Base-by-base conservation (phyloP, 2,113 vertebrate genomes). In the Hydrochoerus hydrochaeris region DNA sequence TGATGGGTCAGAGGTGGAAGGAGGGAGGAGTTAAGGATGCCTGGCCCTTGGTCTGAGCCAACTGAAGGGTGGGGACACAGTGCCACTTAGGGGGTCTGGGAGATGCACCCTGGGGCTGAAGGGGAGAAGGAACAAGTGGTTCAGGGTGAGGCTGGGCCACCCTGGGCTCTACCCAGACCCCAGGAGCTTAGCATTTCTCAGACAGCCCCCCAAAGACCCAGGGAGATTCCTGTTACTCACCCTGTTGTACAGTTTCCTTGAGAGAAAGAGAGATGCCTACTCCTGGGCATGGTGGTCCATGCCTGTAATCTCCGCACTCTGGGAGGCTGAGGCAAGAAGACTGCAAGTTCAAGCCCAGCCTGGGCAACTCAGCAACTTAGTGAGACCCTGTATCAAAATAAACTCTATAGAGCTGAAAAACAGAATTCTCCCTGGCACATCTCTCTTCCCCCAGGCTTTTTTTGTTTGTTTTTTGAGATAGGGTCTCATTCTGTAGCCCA, bases 21-120 rank as follows among this genome's bases (percentile, higher is more conserved):
- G 54, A 28, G 57, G 58, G 58, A 82, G 26, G 84, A 28, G 17
- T n/a, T 35, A 41, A 86, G 52, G 41, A 24, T 1, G 5, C 44
- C 44, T 62, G 41, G 16, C 17, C 9, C 32, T 57, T n/a, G 41
- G 63, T 57, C 19, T 44, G 12, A 87, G 86, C 0, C 5, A 73
- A 1, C 13, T 10, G 81, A 60, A 19, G 3, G 38, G 57, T 5
- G 11, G 80, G 49, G 38, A 13, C 26, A 9, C 0, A 0, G 60
- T 41, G 19, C 14, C 60, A 17, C 6, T 49, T 22, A 10, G n/a
- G 54, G 80, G 28, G 54, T 32, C 3, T 26, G 73, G n/a, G 20
- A 41, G 24, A 26, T 1, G 4, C 28, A 63, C 41, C 24, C 0
- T 8, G 22, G 22, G 19, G 41, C 28, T 16, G 65, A n/a, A n/a